phyloP scores from a whole-genome alignment of 2,113 vertebrate species.

The Tapirus terrestris region DNA sequence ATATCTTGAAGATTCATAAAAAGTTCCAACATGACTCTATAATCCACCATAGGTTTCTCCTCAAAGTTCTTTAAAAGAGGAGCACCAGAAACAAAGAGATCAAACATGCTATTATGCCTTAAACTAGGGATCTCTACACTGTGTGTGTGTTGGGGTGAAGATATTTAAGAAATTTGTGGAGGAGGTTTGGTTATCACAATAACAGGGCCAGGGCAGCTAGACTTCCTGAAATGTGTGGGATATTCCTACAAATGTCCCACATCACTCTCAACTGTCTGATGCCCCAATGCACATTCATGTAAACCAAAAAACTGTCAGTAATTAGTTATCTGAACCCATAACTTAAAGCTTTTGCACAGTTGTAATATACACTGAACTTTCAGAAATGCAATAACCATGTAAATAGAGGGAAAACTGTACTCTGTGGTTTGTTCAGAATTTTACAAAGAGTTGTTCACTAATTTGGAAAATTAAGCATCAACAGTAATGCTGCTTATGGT shows the following conservation, averaged over 20 bases:
- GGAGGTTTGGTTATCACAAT: not conserved
- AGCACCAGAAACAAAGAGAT: not conserved
- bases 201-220: not conserved
- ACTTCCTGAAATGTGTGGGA: not conserved
- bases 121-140: not conserved
- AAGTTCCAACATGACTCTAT: not conserved
- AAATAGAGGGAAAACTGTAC: not conserved
- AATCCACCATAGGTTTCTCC: not conserved
- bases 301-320: not conserved
- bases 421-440: not conserved
- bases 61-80: not conserved
- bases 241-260: not conserved
- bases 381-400: not conserved
- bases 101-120: not conserved
- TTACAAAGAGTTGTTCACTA: not conserved
- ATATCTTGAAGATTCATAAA: not conserved
- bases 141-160: not conserved
- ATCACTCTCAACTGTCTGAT: not conserved
- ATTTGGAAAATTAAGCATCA: not conserved
- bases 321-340: not conserved
- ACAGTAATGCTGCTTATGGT: not conserved
- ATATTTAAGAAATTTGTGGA: not conserved
- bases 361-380: not conserved
- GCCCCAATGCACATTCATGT: not conserved
- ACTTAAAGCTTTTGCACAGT: not conserved